A percentile compares a stretch with the other conserved stretches of the same genome.
These are phyloP conservation scores for Sebastiscus albofasciatus DNA, from an alignment of 2,797 vertebrate species.

Conservation along the genomic window DNA sequence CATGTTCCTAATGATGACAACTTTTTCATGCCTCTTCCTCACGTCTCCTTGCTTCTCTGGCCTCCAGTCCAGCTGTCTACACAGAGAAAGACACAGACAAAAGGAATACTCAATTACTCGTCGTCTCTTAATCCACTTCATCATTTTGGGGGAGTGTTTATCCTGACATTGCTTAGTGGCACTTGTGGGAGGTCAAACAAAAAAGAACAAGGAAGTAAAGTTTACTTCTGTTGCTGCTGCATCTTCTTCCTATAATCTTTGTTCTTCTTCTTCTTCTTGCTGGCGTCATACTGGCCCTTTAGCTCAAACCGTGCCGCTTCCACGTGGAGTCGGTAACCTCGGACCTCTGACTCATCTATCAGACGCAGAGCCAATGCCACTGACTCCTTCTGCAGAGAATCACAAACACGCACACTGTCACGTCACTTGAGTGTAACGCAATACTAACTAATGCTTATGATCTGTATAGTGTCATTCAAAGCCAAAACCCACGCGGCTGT, in stretches of 20 bases:
- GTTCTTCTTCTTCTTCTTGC: conserved; percentile 95
- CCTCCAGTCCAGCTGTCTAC: conserved; percentile 96
- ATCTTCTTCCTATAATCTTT: conserved; percentile 95
- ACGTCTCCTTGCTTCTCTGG: conserved; percentile 89
- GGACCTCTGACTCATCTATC: conserved; percentile 92
- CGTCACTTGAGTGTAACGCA: not conserved
- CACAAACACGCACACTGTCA: not conserved
- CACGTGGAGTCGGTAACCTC: conserved; percentile 93
- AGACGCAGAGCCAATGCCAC: conserved; percentile 88
- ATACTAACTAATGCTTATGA: not conserved
- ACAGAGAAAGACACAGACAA: conserved; percentile 10
- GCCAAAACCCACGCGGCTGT: too few relatives aligned
- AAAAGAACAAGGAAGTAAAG: not conserved
- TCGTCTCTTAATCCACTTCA: not conserved
- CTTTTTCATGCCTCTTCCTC: conserved; percentile 91
- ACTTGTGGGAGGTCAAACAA: not conserved
- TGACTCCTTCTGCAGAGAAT: conserved; percentile 87
- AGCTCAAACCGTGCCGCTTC: conserved; percentile 93
- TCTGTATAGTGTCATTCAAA: not conserved
- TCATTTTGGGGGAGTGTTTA: not conserved
- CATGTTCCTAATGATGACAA: conserved; percentile 96
- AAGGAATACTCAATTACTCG: not conserved
- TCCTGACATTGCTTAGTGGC: not conserved
- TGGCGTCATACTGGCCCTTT: conserved; percentile 94
- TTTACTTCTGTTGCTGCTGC: conserved; percentile 93